Conservation (phyloP, 2,797 vertebrate species). For the Eulemur mongoz region DNA sequence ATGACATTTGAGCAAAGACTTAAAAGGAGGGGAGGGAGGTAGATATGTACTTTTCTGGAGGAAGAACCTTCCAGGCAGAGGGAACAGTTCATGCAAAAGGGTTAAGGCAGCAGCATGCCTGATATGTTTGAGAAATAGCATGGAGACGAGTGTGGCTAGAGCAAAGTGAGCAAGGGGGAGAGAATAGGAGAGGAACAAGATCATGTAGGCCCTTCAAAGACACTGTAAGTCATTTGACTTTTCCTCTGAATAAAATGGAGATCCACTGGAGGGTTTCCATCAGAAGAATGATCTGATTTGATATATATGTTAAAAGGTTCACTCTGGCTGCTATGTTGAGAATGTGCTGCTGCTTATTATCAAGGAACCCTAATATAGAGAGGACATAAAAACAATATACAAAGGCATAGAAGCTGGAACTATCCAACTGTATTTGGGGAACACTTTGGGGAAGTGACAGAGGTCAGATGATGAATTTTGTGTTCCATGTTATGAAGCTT, state of each 20-base stretch:
- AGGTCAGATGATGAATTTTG: conserved; percentile 30
- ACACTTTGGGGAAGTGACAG: neutral
- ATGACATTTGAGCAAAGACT: neutral
- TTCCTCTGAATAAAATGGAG: neutral
- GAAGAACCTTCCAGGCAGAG: neutral
- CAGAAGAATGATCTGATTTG: neutral
- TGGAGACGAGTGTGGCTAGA: neutral
- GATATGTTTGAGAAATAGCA: too few species aligned
- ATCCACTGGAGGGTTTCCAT: neutral
- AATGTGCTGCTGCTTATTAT: neutral
- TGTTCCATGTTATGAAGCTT: neutral
- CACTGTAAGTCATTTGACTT: neutral
- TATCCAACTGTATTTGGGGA: neutral
- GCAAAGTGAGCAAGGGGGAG: neutral
- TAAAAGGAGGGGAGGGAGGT: neutral
- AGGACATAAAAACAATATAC: neutral
- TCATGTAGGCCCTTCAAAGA: neutral
- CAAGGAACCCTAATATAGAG: neutral
- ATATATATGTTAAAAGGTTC: neutral
- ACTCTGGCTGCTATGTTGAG: neutral
- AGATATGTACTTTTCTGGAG: neutral
- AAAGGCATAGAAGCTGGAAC: conserved; percentile 17
- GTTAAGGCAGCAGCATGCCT: neutral
- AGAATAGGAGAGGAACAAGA: neutral
- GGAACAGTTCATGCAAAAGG: neutral